phyloP scores from a whole-genome alignment of 2,113 vertebrate species.

The Ondatra zibethicus region DNA sequence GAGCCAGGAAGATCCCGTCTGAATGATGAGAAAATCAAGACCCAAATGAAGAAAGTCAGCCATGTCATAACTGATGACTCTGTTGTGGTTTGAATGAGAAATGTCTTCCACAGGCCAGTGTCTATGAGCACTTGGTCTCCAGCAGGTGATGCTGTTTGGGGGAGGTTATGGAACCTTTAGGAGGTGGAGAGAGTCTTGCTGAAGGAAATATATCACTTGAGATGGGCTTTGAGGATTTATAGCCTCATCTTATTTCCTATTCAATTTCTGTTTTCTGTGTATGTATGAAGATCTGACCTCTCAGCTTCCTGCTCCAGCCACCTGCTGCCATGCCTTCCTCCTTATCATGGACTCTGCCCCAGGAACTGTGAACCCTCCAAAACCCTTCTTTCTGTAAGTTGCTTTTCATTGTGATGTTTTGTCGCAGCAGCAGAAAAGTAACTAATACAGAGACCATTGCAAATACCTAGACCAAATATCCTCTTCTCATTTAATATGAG shows the following conservation, averaged over 20 bases:
- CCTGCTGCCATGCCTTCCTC: neutral
- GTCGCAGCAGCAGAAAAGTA: neutral
- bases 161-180: neutral
- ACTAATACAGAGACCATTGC: neutral
- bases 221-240: neutral
- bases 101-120: neutral
- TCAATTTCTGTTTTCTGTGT: neutral
- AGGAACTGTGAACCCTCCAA: neutral
- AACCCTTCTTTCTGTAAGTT: neutral
- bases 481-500: neutral
- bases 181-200: neutral
- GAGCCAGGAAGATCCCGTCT: neutral
- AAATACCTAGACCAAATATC: neutral
- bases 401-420: neutral
- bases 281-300: neutral
- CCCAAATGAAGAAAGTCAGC: neutral
- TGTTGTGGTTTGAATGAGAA: neutral
- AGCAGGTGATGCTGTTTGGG: neutral
- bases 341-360: neutral
- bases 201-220: neutral
- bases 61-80: too few relatives aligned
- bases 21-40: neutral
- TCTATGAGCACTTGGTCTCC: neutral
- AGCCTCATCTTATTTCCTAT: neutral
- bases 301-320: neutral